Evolutionary conservation across 2,113 vertebrate genomes (phyloP).

Genomic region (Tricholaema leucomelas): DNA sequence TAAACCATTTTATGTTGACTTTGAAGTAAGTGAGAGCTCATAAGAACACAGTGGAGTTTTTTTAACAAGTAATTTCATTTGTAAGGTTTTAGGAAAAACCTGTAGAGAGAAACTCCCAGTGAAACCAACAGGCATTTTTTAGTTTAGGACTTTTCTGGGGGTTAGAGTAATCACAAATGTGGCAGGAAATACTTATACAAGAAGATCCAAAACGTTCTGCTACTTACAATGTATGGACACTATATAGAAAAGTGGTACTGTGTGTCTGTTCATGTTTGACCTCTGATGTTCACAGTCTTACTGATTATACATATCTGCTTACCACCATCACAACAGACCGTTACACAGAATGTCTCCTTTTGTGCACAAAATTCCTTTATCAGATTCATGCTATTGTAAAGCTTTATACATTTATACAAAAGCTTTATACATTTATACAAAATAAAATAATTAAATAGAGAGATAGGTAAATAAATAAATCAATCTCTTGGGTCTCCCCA

Average conservation of each 20-base stretch:
- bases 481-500: not conserved
- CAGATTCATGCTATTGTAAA: not conserved
- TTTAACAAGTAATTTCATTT: not conserved
- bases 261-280: rapidly evolving
- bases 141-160: not conserved
- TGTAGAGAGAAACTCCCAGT: not conserved
- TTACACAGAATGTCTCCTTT: not conserved
- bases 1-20: not conserved
- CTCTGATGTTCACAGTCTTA: not conserved
- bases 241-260: not conserved
- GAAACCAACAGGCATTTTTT: not conserved
- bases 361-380: not conserved
- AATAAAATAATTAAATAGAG: slow-evolving; percentile 3
- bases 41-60: not conserved
- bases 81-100: not conserved
- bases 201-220: not conserved
- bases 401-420: not conserved
- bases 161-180: not conserved
- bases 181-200: not conserved
- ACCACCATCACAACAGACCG: not conserved
- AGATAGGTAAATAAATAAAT: not conserved
- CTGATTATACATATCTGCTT: not conserved
- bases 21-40: not conserved
- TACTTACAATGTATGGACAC: not conserved
- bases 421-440: not conserved